Evolutionary conservation across 2,888 invertebrate genomes (phyloP).

Genomic region (Hanleya hanleyi): DNA sequence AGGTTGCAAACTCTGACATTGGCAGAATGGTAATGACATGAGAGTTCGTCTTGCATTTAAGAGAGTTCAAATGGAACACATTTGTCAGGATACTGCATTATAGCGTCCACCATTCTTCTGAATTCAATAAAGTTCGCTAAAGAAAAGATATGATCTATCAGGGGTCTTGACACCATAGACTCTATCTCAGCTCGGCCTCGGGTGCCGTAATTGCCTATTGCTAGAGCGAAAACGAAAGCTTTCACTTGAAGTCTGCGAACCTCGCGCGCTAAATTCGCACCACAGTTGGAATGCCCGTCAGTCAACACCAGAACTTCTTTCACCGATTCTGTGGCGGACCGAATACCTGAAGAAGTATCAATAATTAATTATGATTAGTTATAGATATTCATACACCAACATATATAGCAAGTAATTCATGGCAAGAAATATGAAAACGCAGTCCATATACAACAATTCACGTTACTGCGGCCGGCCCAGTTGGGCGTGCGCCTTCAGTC

Average conservation of each 20-base stretch:
- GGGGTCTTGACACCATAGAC: background rate
- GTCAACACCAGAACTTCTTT: background rate
- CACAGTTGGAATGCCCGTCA: background rate
- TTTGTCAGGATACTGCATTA: background rate
- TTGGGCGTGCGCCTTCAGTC: too few relatives aligned
- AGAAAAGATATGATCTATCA: background rate
- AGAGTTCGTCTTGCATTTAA: too few relatives aligned
- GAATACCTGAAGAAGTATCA: background rate
- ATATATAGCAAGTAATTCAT: too few relatives aligned
- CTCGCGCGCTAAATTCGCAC: background rate
- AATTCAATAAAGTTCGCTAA: background rate
- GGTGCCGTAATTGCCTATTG: background rate
- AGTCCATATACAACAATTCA: too few relatives aligned
- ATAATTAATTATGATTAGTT: too few relatives aligned
- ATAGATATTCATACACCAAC: too few relatives aligned
- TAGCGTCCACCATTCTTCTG: background rate
- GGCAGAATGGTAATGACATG: too few relatives aligned
- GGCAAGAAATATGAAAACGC: too few relatives aligned
- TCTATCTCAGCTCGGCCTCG: background rate
- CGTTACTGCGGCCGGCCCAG: too few relatives aligned
- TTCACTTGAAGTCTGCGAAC: background rate
- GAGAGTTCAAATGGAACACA: background rate
- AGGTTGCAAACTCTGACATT: too few relatives aligned
- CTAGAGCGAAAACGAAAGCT: background rate
- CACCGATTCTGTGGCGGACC: background rate